Percentiles rank a stretch among this genome's conserved stretches.
These are phyloP conservation scores for Coccyzus lansbergi DNA, from an alignment of 2,797 vertebrate genomes.

Conservation along the genomic window DNA sequence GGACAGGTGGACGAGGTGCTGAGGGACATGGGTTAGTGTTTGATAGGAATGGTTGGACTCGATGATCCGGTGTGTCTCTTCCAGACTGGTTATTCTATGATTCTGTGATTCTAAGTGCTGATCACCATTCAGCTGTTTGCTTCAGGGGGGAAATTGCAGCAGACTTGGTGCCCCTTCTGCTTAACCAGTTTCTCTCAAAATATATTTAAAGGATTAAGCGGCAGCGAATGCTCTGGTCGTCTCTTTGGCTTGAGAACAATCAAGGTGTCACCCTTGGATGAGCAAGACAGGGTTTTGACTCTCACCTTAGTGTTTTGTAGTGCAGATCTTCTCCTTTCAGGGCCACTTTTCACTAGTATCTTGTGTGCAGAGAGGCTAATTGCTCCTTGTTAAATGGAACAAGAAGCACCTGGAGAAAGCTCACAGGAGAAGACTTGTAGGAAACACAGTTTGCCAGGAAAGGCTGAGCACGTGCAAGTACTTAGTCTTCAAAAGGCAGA, in stretches of 20 bases:
- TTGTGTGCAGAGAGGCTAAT: not conserved
- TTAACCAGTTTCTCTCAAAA: not conserved
- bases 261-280: not conserved
- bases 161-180: not conserved
- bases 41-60: too few species aligned
- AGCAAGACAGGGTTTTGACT: not conserved
- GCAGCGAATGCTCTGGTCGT: not conserved
- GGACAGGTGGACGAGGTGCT: too few species aligned
- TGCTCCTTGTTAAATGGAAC: not conserved
- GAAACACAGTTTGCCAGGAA: accelerated
- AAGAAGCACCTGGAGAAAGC: not conserved
- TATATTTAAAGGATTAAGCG: not conserved
- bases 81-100: too few species aligned
- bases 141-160: not conserved
- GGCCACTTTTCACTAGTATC: not conserved
- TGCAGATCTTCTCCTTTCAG: not conserved
- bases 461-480: accelerated
- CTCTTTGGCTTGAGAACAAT: not conserved
- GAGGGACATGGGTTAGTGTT: too few species aligned
- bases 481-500: accelerated
- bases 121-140: accelerated
- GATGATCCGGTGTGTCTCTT: too few species aligned
- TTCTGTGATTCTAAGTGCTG: too few species aligned
- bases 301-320: not conserved
- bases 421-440: accelerated